Base-by-base conservation (phyloP, 2,888 invertebrate species). In the Belgica antarctica region DNA sequence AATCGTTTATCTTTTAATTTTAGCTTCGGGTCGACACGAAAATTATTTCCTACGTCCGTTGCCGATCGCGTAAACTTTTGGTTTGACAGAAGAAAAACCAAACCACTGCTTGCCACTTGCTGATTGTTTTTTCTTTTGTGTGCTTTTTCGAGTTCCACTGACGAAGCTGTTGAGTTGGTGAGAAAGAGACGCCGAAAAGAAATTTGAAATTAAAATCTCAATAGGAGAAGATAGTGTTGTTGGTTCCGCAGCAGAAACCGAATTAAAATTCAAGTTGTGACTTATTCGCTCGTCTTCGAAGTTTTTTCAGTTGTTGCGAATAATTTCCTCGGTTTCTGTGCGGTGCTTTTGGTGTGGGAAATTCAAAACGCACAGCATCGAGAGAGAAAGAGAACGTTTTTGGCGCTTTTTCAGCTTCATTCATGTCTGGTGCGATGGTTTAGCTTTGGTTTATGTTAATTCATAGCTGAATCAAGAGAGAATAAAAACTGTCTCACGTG, bases 231-330 rank as follows among this genome's bases (percentile, higher is more conserved):
- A 52, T 52, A 68, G 34, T 68, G 68, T 57, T 28, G 31, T 52
- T 25, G 25, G 68, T 28, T 8, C 52, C 57, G 46, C 68, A 34
- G 57, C 57, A n/a, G 8, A 57, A 68, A 57, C 25, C 34, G 57
- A 68, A 68, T 68, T 68, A 47, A 68, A 28, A 19, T 66, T 57
- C 68, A 17, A 68, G 31, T 68, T 68, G 68, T 68, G 68, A 68
- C 68, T 68, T 68, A 68, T 68, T 52, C 47, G 47, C n/a, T n/a
- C 52, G 52, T 31, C 68, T 68, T 27, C 25, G 22, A 19, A 68
- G 52, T 47, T 41, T 66, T 27, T 46, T 36, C 2, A 28, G 62
- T 12, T n/a, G 36, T 22, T 19, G 12, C 12, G 17, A 10, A 15
- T 19, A 15, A 36, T 34, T 12, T 19, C 34, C 15, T 62, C 22